phyloP scores from a whole-genome alignment of 2,797 vertebrate genomes.

The Synanceia verrucosa region DNA sequence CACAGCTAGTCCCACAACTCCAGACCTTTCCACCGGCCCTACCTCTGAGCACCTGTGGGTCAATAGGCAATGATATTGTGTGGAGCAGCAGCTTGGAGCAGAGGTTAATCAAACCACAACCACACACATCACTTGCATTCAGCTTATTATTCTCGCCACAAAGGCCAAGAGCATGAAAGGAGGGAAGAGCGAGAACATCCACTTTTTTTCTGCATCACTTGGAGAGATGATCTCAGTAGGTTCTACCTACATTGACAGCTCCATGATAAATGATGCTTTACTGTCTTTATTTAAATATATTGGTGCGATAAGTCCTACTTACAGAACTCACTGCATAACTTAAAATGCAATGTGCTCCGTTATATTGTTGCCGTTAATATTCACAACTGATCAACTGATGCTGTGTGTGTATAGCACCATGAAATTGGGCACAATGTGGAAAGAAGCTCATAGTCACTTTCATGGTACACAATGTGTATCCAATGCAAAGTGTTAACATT shows the following conservation, averaged over 20 bases:
- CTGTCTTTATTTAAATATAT: constrained; percentile 9
- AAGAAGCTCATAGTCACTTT: constrained; percentile 79
- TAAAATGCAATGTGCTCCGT: constrained; percentile 7
- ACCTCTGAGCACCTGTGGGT: constrained; percentile 84
- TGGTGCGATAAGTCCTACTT: background rate
- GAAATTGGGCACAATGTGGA: constrained; percentile 82
- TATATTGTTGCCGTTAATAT: constrained; percentile 14
- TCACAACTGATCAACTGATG: constrained; percentile 68
- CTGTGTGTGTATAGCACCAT: constrained; percentile 73
- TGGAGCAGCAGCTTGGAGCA: constrained; percentile 75
- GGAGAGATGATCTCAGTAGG: constrained; percentile 13
- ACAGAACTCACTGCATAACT: constrained; percentile 2
- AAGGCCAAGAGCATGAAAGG: constrained; percentile 55
- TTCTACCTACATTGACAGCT: too few species aligned
- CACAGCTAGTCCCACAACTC: constrained; percentile 81
- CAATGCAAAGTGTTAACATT: constrained; percentile 79
- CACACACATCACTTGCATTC: constrained; percentile 58
- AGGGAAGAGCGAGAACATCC: constrained; percentile 12
- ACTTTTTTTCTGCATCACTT: constrained; percentile 18
- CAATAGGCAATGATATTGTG: constrained; percentile 84
- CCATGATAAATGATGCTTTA: background rate
- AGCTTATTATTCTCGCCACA: constrained; percentile 71
- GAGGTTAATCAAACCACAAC: constrained; percentile 85
- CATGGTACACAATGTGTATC: constrained; percentile 77
- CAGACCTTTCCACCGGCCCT: constrained; percentile 85